Evolutionary conservation across 2,888 invertebrate species (phyloP), one percentile per base, ranked within the genome.

Genomic region (Orthonychiurus folsomi): DNA sequence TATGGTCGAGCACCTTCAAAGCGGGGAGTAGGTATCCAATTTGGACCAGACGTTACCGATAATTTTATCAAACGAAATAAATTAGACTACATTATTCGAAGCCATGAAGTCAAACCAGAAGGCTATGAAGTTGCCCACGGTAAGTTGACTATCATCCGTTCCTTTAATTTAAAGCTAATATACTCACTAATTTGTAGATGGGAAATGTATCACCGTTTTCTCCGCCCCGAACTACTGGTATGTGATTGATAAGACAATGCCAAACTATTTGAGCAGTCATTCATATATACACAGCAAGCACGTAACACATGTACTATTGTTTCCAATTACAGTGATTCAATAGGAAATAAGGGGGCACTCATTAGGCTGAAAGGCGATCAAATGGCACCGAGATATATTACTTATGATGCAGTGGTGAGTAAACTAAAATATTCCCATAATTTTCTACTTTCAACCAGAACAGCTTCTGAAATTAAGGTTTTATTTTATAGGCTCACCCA

Each of bases 181-280:
- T n/a, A n/a, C n/a, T n/a, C n/a, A n/a, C n/a, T n/a, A n/a, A n/a
- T n/a, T n/a, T n/a, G n/a, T n/a, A n/a, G n/a, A n/a, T n/a, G 94
- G 93, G 48, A 91, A 91, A 76, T 97, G 97, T 77, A 92, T 97
- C 76, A 99, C 99, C 15, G 95, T 99, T 56, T 99, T 99, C 82
- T 96, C 96, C 1, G 99, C 99, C 73, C 99, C 99, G 69, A 99
- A 99, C 79, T 99, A 99, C 83, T 99, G 97, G 93, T 93, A 78
- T 78, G 20, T 26, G n/a, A n/a, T n/a, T n/a, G n/a, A n/a, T n/a
- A n/a, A n/a, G n/a, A n/a, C n/a, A n/a, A n/a, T n/a, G n/a, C n/a
- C n/a, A n/a, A n/a, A n/a, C n/a, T 28, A n/a, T 26, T n/a, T 59
- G 9, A 47, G 24, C 15, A 58, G 12, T 21, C 50, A 12, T 5